Base-by-base conservation (phyloP, 2,797 vertebrate genomes). In the Typhlichthys subterraneus region DNA sequence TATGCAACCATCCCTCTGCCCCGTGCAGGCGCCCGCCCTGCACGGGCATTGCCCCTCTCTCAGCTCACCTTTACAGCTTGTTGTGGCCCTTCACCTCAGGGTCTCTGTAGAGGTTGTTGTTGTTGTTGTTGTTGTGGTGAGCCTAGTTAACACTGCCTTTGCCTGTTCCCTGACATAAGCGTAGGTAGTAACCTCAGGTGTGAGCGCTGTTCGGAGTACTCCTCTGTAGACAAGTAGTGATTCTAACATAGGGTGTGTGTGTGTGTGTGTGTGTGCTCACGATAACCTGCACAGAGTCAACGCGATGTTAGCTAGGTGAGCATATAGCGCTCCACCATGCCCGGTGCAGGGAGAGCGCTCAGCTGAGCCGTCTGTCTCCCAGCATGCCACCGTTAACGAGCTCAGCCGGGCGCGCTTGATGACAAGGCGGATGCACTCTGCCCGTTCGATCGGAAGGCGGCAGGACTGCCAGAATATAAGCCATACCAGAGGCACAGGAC, bases 321-420 rank as follows among this genome's bases (percentile, higher is more conserved):
- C 46, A 65, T 54, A 67, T 67, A 75, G 75, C 49, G 62, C 45
- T 42, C 74, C 57, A 79, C 62, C 56, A 53, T 51, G 45, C 61
- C 59, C 29, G 53, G 42, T 59, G 53, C 62, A 4, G 49, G 49
- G 72, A 79, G 13, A 63, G 57, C 59, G 58, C 65, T 61, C 59
- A 71, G 59, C 72, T 60, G 6, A 42, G 46, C 5, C 33, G 33
- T 33, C 17, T 60, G 31, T 12, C 57, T 45, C 23, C 4, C 53
- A 65, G 82, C 87, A 85, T 84, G 85, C 57, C 63, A 17, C 55
- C 65, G 3, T 38, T 63, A 61, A 75, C 53, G 48, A 57, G 63
- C 54, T 55, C 64, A 66, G 19, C 64, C 67, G 69, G 59, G 60
- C 63, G 60, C 77, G 67, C 8, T 57, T 52, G 38, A 65, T 77